Base-by-base conservation (phyloP, 2,888 invertebrate species). In the Autographa gamma region DNA sequence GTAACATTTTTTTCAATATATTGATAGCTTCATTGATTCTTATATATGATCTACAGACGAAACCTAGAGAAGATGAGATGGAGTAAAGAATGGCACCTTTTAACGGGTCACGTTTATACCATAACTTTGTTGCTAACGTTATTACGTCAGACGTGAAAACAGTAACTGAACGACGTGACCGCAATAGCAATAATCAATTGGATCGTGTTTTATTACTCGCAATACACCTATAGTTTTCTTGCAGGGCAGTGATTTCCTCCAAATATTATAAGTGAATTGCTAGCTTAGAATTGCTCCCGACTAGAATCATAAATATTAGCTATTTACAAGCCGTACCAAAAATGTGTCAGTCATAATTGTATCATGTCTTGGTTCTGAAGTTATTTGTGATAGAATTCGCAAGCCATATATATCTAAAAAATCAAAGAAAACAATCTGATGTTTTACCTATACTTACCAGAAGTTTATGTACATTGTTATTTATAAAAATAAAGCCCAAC, bases 141-240 rank as follows among this genome's bases (percentile, higher is more conserved):
- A 94, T 95, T 94, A 95, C 93, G 91, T 94, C 91, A 93, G 93
- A 93, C 93, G 93, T 93, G 94, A 94, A 95, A 95, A 95, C 93
- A 94, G 94, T 94, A 93, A 95, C 94, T 92, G 93, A 90, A 91
- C 91, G 89, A 95, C 95, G 95, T 95, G 95, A 94, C 93, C 93
- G 91, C 93, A 94, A 93, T 95, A 90, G 89, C 90, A 95, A 95
- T 91, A 94, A 94, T 95, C 95, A 95, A 95, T 95, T 93, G 92
- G 86, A 88, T 90, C 86, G 89, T 91, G 89, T 92, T 94, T 94
- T 93, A 94, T 93, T 92, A 90, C 89, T 86, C 75, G 78, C 89
- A 85, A 87, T 87, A 86, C 80, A 84, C 79, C 76, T 84, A 84
- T 79, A 83, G 76, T 81, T 85, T 87, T 85, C 85, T 82, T 74